Evolutionary conservation across 1,140 invertebrate genomes (phyloP), one percentile per base, ranked within the genome.

Genomic region (Asobara japonica): DNA sequence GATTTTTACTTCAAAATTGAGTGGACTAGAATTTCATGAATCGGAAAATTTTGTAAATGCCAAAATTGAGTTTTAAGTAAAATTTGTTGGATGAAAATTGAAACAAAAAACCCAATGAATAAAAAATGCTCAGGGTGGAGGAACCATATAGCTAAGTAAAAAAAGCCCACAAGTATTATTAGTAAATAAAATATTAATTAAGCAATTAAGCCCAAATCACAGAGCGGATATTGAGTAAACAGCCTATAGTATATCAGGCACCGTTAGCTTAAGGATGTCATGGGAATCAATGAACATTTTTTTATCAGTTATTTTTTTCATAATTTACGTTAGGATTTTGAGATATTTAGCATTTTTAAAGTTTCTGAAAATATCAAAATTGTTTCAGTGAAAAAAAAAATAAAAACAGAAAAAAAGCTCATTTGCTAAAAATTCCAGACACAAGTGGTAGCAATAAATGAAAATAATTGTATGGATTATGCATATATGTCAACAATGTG

Each of bases 161-260:
- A 13, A 56, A 56, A 18, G 20, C 18, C 33, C 68, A 65, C 31
- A 48, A 22, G 31, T 33, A 72, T 29, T 30, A 38, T 65, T 60
- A 60, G 31, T 45, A 68, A 64, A 11, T 31, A 48, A 71, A 65
- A 68, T 56, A 64, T 56, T 60, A 72, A 69, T 65, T 25, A 67
- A 60, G 41, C 56, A 71, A 69, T 74, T 66, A 74, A 72, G 72
- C 72, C 79, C 78, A 78, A 79, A 82, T 80, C 79, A 82, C 78
- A 79, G 79, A 76, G 78, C 74, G 73, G 75, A 82, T 73, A 77
- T 77, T 74, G 76, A 78, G 56, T 79, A 79, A 65, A 80, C 79
- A 78, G 76, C 75, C 79, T 78, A 79, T 72, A 72, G 65, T 80
- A 75, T 69, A 74, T 74, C 74, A 78, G 79, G 77, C 79, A 78